phyloP scores from a whole-genome alignment of 1,140 invertebrate species.

The Pachypsylla venusta region DNA sequence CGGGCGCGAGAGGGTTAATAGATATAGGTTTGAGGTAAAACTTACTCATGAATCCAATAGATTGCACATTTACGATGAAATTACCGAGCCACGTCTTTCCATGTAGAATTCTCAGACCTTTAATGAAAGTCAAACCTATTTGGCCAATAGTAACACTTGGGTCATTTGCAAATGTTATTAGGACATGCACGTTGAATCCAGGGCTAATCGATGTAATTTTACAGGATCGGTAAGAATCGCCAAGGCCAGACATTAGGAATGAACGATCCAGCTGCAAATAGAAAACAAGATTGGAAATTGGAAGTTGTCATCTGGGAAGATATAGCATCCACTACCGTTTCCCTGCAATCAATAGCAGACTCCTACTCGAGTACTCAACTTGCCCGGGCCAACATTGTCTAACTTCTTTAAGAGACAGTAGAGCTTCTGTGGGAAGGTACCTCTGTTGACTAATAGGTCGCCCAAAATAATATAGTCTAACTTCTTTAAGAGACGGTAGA shows the following conservation, averaged over 20 bases:
- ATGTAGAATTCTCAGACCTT: constrained; percentile 28
- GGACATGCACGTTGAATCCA: constrained; percentile 10
- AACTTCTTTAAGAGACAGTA: too few species aligned
- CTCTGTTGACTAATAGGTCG: too few species aligned
- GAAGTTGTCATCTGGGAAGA: too few species aligned
- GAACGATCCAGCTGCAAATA: constrained; percentile 13
- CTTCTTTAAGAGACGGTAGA: too few species aligned
- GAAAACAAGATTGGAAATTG: neutral
- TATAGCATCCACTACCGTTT: too few species aligned
- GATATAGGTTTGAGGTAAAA: too few species aligned
- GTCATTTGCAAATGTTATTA: constrained; percentile 14
- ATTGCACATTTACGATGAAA: constrained; percentile 30
- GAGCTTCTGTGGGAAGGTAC: too few species aligned
- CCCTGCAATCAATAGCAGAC: too few species aligned
- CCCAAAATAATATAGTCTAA: too few species aligned
- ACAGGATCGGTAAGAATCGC: constrained; percentile 11
- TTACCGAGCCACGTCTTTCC: constrained; percentile 29
- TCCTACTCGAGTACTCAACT: too few species aligned
- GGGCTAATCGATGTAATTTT: constrained; percentile 14
- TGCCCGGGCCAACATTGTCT: too few species aligned
- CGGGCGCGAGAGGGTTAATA: too few species aligned
- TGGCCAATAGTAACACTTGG: constrained; percentile 22
- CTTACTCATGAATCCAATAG: constrained; percentile 28
- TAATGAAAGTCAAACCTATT: constrained; percentile 30
- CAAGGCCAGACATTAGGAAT: constrained; percentile 13